Evolutionary conservation across 1,140 invertebrate genomes (phyloP), one percentile per base, ranked within the genome.

Genomic region (Sweltsa coloradensis): DNA sequence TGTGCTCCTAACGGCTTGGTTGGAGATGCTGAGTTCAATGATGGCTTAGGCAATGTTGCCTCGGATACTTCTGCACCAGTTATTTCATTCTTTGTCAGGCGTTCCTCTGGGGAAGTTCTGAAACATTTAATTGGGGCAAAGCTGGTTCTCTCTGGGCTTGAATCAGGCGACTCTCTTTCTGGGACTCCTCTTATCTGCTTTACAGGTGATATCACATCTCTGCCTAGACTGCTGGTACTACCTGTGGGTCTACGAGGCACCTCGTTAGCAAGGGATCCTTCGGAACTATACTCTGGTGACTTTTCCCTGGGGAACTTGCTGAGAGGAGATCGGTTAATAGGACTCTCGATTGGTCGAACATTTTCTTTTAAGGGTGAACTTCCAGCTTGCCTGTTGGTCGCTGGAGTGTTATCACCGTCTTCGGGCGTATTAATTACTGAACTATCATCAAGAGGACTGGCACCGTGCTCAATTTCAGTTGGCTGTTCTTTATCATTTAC

Each of bases 221-320:
- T 41, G 21, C n/a, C n/a, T n/a, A n/a, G n/a, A n/a, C n/a, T n/a
- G n/a, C n/a, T n/a, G n/a, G n/a, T n/a, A n/a, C n/a, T n/a, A n/a
- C n/a, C n/a, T n/a, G n/a, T n/a, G n/a, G n/a, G n/a, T n/a, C n/a
- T n/a, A n/a, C n/a, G n/a, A n/a, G n/a, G n/a, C n/a, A 49, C 29
- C 53, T 62, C 60, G 37, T 51, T 56, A 5, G 45, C 53, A 3
- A 62, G 46, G 19, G 60, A 62, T 3, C 59, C 60, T 48, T 61
- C 59, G 7, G 59, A 60, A 39, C 55, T 60, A 47, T 62, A 61
- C 34, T 59, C 59, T 24, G 59, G 59, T 21, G 59, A 57, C 31
- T 57, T 57, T 41, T 59, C 56, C 43, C 57, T 40, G 4, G 23
- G 47, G 11, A 44, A 3, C 16, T n/a, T 46, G 31, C 39, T 25